Conservation (phyloP, 2,888 invertebrate species). For the Timema cristinae region DNA sequence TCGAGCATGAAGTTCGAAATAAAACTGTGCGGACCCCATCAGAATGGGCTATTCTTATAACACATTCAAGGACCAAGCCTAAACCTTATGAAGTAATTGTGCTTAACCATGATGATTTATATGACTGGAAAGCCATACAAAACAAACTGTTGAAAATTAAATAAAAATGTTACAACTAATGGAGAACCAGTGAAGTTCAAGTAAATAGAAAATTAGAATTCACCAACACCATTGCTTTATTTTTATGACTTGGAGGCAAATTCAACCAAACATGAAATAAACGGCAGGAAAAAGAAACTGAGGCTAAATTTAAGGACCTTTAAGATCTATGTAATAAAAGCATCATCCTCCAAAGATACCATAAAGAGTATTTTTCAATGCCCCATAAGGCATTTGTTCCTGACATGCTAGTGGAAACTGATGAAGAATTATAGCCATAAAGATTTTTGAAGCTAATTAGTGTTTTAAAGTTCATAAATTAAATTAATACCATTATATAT, state of each 20-base stretch:
- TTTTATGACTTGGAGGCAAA: conserved; percentile 4
- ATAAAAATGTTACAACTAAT: no score
- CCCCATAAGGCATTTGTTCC: no score
- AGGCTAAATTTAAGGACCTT: no score
- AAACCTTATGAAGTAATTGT: conserved; percentile 8
- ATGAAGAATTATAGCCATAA: no score
- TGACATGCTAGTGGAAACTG: no score
- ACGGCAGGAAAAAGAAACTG: not conserved
- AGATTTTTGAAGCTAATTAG: no score
- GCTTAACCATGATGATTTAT: not conserved
- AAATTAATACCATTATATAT: no score
- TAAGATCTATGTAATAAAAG: no score
- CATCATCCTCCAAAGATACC: no score
- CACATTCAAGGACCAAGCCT: conserved; percentile 33
- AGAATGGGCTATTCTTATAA: conserved; percentile 34
- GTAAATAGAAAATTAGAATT: not conserved
- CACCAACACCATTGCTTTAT: not conserved
- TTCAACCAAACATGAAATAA: not conserved
- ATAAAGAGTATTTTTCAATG: no score
- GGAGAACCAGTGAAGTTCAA: not conserved
- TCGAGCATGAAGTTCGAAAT: conserved; percentile 33
- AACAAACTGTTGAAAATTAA: not conserved
- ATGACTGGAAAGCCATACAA: conserved; percentile 7
- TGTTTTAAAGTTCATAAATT: no score
- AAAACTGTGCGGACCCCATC: conserved; percentile 35